Percentiles rank a stretch among this genome's conserved stretches.
Evolutionary conservation across 2,797 vertebrate species (phyloP).

Genomic region (Lepidocolaptes lacrymiger): DNA sequence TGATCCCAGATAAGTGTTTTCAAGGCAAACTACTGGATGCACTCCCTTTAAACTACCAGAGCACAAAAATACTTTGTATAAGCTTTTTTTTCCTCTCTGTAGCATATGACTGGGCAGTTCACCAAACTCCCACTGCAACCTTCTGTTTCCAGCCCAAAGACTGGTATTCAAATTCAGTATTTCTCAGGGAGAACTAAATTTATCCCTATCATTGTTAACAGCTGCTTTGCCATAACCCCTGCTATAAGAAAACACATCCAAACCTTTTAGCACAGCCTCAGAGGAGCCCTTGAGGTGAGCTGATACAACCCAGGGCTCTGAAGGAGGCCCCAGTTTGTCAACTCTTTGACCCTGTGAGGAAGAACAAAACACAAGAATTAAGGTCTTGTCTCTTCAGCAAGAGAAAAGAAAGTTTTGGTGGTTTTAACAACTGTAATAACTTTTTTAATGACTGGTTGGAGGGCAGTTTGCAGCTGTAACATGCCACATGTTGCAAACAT

Average conservation of each 20-base stretch:
- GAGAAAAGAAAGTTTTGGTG: not conserved
- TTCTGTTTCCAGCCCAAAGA: not conserved
- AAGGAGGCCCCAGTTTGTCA: constrained; percentile 64
- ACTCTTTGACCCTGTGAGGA: constrained; percentile 68
- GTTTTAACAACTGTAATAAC: not conserved
- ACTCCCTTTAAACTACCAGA: not conserved
- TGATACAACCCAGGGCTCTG: constrained; percentile 73
- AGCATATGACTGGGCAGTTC: not conserved
- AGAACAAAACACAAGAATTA: not conserved
- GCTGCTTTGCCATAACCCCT: not conserved
- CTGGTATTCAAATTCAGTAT: not conserved
- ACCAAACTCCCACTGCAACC: not conserved
- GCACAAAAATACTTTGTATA: not conserved
- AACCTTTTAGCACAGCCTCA: constrained; percentile 70
- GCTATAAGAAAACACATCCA: not conserved
- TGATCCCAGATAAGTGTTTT: not conserved
- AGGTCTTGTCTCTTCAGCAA: not conserved
- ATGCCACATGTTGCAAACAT: not conserved
- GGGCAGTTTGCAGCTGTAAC: not conserved
- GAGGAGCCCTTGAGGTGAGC: constrained; percentile 67
- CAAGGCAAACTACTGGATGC: not conserved
- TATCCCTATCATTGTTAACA: not conserved
- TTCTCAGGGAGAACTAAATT: not conserved
- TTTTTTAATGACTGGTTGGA: not conserved
- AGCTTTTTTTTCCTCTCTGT: not conserved